A percentile compares a stretch with the other conserved stretches of the same genome.
These are phyloP conservation scores for Cladorhizidae sp. DNA, from an alignment of 37 sponge, comb jelly and placozoan species.

Conservation along the genomic window DNA sequence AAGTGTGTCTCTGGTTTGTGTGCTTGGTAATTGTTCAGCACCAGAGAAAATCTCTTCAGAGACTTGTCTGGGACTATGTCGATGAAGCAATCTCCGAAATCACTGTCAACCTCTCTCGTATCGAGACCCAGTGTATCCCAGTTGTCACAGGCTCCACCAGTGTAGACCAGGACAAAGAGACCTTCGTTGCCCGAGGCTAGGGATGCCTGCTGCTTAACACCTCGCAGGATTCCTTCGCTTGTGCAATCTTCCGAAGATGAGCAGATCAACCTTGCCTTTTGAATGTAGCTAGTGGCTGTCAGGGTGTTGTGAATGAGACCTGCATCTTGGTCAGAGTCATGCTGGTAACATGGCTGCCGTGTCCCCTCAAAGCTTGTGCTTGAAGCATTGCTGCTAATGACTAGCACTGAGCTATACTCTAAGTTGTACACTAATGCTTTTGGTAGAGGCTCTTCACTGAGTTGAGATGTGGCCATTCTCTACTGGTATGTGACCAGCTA, in stretches of 20 bases:
- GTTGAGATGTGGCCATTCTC: too few species aligned
- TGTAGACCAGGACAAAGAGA: constrained; percentile 49
- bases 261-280: not conserved
- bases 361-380: too few species aligned
- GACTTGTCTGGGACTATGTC: not conserved
- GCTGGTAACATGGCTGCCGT: not conserved
- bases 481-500: too few species aligned
- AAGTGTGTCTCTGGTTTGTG: constrained; percentile 18
- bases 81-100: not conserved
- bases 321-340: not conserved
- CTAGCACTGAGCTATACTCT: not conserved
- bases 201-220: constrained; percentile 26
- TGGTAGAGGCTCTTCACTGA: not conserved
- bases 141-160: constrained; percentile 12
- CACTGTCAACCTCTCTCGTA: not conserved
- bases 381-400: not conserved
- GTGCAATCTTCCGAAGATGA: constrained; percentile 16
- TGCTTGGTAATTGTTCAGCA: constrained; percentile 19
- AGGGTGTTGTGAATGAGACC: not conserved
- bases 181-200: constrained; percentile 29
- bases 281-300: not conserved
- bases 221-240: constrained; percentile 17
- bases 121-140: not conserved
- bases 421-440: not conserved
- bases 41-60: not conserved